Percentiles rank a stretch among this genome's conserved stretches.
These are phyloP conservation scores for Chaitophorus viminalis DNA, from an alignment of 2,888 invertebrate species.

Conservation along the genomic window DNA sequence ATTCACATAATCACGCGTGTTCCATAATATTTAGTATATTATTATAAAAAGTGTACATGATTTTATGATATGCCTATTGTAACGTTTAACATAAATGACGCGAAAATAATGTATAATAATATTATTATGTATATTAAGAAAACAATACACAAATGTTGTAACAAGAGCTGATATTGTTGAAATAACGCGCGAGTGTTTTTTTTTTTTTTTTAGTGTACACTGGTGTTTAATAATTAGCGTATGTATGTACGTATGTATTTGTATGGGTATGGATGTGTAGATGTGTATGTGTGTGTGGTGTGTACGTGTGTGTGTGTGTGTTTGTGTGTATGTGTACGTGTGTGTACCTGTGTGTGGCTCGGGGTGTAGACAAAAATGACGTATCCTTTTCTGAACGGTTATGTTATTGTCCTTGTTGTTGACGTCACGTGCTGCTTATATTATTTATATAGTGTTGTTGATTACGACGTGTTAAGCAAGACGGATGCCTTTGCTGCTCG, in stretches of 20 bases:
- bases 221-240: background rate
- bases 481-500: constrained; percentile 63
- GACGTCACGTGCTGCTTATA: constrained; percentile 5
- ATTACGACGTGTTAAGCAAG: constrained; percentile 59
- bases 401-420: too few species aligned
- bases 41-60: background rate
- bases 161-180: background rate
- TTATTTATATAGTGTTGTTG: constrained; percentile 9
- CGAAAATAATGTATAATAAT: background rate
- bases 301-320: background rate
- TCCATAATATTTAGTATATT: background rate
- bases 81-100: background rate
- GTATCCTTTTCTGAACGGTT: constrained; percentile 21
- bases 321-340: background rate
- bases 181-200: background rate
- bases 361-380: background rate
- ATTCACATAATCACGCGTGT: background rate
- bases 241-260: background rate
- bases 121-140: too few species aligned
- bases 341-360: background rate
- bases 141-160: background rate
- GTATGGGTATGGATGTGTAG: background rate
- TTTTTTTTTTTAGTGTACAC: background rate
- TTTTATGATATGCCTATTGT: background rate
- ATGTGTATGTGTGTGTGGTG: background rate